A percentile compares a stretch with the other conserved stretches of the same genome.
Conservation (phyloP, 1,140 invertebrate species). For the Aethina tumida region DNA sequence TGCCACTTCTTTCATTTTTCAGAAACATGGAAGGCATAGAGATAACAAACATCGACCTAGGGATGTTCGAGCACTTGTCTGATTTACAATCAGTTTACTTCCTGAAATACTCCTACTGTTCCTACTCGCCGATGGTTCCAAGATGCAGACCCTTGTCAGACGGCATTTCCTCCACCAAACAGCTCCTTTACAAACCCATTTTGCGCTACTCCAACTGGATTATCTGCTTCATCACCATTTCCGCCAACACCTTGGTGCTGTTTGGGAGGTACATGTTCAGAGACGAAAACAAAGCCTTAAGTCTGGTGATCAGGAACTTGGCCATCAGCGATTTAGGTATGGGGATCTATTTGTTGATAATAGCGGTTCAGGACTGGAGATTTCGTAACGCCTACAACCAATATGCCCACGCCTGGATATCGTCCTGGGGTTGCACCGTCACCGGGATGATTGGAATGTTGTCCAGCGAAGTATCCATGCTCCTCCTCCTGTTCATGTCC, state of each 20-base stretch:
- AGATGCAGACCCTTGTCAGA: constrained; percentile 57
- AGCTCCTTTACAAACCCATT: constrained; percentile 52
- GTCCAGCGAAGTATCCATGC: constrained; percentile 63
- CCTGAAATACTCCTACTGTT: constrained; percentile 61
- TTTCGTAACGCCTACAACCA: constrained; percentile 54
- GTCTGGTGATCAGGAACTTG: constrained; percentile 60
- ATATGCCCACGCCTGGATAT: constrained; percentile 53
- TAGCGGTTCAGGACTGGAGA: constrained; percentile 55
- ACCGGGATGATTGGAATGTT: constrained; percentile 56
- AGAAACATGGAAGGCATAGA: constrained; percentile 47
- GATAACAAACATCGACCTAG: constrained; percentile 43
- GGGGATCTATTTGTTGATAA: constrained; percentile 65
- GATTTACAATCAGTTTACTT: constrained; percentile 53
- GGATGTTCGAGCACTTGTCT: constrained; percentile 41
- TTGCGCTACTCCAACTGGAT: constrained; percentile 61
- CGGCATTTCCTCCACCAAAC: constrained; percentile 57
- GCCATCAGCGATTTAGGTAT: constrained; percentile 71
- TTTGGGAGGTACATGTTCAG: constrained; percentile 52
- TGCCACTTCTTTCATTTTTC: constrained; percentile 18
- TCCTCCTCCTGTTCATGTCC: constrained; percentile 68
- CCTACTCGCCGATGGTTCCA: constrained; percentile 48
- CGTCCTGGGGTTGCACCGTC: constrained; percentile 54
- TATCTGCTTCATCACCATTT: constrained; percentile 54
- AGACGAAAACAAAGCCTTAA: constrained; percentile 49
- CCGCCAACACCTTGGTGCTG: constrained; percentile 59